A percentile compares a stretch with the other conserved stretches of the same genome.
phyloP scores from a whole-genome alignment of 1,140 invertebrate species.

The Scaptodrosophila lebanonensis region DNA sequence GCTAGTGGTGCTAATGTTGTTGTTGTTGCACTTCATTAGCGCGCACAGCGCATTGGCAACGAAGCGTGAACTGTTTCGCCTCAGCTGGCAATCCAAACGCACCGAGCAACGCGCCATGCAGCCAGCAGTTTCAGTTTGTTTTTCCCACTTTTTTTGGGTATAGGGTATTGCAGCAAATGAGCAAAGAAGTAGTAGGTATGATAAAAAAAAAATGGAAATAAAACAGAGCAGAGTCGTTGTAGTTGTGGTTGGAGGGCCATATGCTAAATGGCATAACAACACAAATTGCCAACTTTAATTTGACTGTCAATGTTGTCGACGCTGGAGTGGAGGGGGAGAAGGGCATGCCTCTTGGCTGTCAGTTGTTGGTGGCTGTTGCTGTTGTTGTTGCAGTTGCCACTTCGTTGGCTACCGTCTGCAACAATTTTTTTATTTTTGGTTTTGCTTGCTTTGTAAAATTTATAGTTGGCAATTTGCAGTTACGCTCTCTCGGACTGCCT shows the following conservation, averaged over 20 bases:
- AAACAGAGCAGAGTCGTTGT: constrained; percentile 14
- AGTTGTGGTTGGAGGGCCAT: constrained; percentile 23
- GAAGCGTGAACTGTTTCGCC: constrained; percentile 53
- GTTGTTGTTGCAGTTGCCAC: constrained; percentile 4
- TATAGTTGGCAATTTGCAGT: constrained; percentile 54
- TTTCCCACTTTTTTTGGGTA: too few relatives aligned
- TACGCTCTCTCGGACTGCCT: too few relatives aligned
- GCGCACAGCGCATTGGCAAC: constrained; percentile 48
- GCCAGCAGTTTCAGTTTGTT: too few relatives aligned
- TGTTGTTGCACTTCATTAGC: constrained; percentile 63
- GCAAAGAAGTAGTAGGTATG: background rate
- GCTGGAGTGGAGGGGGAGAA: too few relatives aligned
- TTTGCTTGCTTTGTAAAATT: constrained; percentile 36
- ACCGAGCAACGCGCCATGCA: too few relatives aligned
- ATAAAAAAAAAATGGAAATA: constrained; percentile 1
- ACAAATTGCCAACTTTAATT: constrained; percentile 55
- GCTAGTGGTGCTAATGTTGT: constrained; percentile 21
- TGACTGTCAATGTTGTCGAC: constrained; percentile 45
- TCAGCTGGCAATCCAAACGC: constrained; percentile 30
- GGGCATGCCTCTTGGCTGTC: too few relatives aligned
- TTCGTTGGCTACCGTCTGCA: constrained; percentile 18
- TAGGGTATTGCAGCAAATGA: too few relatives aligned
- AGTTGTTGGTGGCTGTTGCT: constrained; percentile 11
- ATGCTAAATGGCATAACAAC: constrained; percentile 40
- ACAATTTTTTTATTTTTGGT: too few relatives aligned